These are phyloP conservation scores for Varecia variegata DNA, from an alignment of 2,797 vertebrate species.

Conservation along the genomic window DNA sequence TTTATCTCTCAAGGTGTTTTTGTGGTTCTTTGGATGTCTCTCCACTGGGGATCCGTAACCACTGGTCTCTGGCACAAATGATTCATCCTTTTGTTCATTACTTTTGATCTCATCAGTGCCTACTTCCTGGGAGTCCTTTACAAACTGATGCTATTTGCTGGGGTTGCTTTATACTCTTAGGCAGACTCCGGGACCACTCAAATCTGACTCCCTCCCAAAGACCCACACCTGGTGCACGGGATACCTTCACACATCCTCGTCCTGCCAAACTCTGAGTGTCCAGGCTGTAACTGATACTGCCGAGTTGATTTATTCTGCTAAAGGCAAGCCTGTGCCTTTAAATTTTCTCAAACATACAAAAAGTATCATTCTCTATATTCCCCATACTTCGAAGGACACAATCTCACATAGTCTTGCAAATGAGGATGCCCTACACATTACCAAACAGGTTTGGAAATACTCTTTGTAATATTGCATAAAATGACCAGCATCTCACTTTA, in stretches of 20 bases:
- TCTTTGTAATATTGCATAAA: neutral
- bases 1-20: neutral
- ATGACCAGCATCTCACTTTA: neutral
- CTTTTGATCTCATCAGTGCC: neutral
- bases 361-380: neutral
- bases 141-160: neutral
- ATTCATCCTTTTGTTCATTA: neutral
- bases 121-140: neutral
- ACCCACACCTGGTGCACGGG: neutral
- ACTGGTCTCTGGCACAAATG: neutral
- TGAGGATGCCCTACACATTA: neutral
- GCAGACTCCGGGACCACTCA: neutral
- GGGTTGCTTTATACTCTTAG: neutral
- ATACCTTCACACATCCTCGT: neutral
- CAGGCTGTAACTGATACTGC: neutral
- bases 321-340: neutral
- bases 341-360: neutral
- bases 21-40: neutral
- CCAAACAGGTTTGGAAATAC: neutral
- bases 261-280: neutral
- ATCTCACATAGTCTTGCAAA: neutral
- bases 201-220: neutral
- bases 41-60: neutral
- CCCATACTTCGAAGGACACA: neutral
- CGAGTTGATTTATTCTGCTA: neutral